These are phyloP conservation scores for Bombycilla garrulus DNA, from an alignment of 2,113 vertebrate species.

Conservation along the genomic window DNA sequence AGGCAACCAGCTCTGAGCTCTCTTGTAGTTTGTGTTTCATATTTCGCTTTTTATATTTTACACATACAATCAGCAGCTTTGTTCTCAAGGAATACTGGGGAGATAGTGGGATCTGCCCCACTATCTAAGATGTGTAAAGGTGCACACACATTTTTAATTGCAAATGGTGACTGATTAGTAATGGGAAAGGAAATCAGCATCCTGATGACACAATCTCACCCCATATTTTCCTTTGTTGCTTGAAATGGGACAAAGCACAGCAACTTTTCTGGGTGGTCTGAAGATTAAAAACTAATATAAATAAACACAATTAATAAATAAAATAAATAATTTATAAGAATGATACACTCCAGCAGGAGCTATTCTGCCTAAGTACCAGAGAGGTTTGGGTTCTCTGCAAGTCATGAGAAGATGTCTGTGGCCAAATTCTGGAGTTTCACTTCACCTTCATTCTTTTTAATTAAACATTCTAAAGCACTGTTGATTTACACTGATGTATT, in stretches of 20 bases:
- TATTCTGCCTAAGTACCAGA: background rate
- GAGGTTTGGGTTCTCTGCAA: background rate
- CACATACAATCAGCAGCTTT: background rate
- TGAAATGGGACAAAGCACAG: background rate
- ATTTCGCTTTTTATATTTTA: background rate
- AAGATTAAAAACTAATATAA: background rate
- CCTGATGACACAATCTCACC: background rate
- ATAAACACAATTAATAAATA: background rate
- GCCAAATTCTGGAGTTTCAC: background rate
- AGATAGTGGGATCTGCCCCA: background rate
- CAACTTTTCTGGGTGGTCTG: background rate
- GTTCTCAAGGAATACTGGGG: background rate
- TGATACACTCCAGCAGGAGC: background rate
- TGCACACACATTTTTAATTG: background rate
- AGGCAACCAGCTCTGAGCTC: background rate
- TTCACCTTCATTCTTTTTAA: background rate
- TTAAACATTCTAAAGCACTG: background rate
- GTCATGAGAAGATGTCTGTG: background rate
- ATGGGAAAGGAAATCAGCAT: background rate
- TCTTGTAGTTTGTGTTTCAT: background rate
- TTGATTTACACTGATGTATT: background rate
- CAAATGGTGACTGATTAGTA: rapidly evolving
- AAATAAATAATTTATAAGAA: background rate
- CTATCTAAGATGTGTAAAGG: rapidly evolving
- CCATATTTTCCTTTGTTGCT: background rate